phyloP scores from a whole-genome alignment of 92 coral and sea anemone species.

The Epizoanthus ramosus region DNA sequence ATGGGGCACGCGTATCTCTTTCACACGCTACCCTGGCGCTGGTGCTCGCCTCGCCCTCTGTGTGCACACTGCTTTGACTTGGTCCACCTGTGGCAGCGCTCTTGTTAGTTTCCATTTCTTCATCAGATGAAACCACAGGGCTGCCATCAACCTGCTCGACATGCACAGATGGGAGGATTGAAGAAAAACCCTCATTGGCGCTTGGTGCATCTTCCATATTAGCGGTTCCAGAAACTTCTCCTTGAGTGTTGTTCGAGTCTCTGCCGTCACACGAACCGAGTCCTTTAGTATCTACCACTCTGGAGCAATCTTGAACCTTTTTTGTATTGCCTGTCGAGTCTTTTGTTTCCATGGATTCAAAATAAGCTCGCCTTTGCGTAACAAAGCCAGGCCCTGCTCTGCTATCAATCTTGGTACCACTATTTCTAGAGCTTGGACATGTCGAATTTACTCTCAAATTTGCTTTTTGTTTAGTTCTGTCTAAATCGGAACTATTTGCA shows the following conservation, averaged over 20 bases:
- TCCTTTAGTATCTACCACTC: background rate
- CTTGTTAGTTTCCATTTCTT: conserved; percentile 13
- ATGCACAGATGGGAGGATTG: conserved; percentile 15
- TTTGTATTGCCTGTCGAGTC: background rate
- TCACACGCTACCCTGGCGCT: background rate
- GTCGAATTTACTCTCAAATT: background rate
- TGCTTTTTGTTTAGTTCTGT: conserved; percentile 8
- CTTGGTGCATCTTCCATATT: background rate
- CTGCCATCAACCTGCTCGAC: conserved; percentile 29
- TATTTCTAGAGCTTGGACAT: conserved; percentile 6
- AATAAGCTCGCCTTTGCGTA: conserved; percentile 11
- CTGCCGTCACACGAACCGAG: background rate
- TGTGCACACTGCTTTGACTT: background rate
- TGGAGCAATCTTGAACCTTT: background rate
- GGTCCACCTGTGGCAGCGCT: background rate
- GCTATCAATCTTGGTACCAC: conserved; percentile 4
- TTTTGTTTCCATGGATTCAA: conserved; percentile 23
- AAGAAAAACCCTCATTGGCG: background rate
- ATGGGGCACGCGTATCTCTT: conserved; percentile 3
- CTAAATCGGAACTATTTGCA: background rate
- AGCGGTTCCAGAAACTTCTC: background rate
- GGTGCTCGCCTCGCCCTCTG: conserved; percentile 28
- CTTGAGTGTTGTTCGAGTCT: background rate
- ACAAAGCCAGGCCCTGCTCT: conserved; percentile 38
- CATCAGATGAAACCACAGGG: background rate